Conservation (phyloP, 2,888 invertebrate genomes). For the Teinopalpus imperialis region DNA sequence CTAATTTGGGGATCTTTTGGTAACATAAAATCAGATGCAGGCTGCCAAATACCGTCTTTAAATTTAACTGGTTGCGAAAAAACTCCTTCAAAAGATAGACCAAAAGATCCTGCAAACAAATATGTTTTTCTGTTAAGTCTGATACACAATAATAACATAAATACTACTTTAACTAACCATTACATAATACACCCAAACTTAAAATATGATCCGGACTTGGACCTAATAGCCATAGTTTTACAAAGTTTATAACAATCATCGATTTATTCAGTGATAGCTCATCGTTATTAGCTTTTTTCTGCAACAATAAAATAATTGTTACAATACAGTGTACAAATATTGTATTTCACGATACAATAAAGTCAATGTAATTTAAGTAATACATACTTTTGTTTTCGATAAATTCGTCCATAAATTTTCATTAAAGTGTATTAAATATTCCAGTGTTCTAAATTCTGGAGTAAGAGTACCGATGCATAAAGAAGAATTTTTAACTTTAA, state of each 20-base stretch:
- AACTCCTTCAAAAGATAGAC: conserved; percentile 71
- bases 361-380: no score
- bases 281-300: conserved; percentile 37
- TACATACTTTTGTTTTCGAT: conserved; percentile 56
- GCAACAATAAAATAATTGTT: conserved; percentile 28
- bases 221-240: conserved; percentile 76
- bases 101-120: conserved; percentile 72
- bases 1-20: conserved; percentile 62
- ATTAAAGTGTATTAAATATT: conserved; percentile 71
- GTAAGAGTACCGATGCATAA: conserved; percentile 72
- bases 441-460: conserved; percentile 77
- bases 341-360: no score
- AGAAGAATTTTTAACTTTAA: conserved; percentile 71
- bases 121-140: background rate
- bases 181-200: conserved; percentile 77
- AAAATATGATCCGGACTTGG: conserved; percentile 62
- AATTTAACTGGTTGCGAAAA: conserved; percentile 82
- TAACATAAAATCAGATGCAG: conserved; percentile 54
- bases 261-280: conserved; percentile 48
- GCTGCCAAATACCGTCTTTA: conserved; percentile 65
- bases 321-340: background rate
- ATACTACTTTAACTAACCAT: conserved; percentile 65
- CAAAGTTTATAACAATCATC: conserved; percentile 63
- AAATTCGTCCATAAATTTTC: conserved; percentile 58
- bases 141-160: background rate